These are phyloP conservation scores for Harpagifer antarcticus DNA, from an alignment of 2,797 vertebrate species.

Conservation along the genomic window DNA sequence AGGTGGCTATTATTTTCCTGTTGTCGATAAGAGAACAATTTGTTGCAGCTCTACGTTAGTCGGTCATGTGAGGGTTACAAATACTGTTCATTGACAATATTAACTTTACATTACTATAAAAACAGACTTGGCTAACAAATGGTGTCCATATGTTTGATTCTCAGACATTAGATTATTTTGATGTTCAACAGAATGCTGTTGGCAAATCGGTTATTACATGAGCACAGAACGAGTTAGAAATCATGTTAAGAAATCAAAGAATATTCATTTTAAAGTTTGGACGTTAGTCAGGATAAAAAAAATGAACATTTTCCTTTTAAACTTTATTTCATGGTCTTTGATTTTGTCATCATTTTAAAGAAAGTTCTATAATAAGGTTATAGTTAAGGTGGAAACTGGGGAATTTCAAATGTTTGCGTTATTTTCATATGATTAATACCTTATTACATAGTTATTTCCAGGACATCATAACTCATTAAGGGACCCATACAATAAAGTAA, in stretches of 20 bases:
- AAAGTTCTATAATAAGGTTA: not conserved
- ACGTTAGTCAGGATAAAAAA: not conserved
- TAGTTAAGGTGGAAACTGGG: not conserved
- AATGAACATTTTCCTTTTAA: not conserved
- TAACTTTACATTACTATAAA: not conserved
- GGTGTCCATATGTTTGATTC: not conserved
- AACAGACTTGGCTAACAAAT: not conserved
- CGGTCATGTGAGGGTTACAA: not conserved
- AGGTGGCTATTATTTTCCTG: too few species aligned
- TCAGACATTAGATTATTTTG: not conserved
- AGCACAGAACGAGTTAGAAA: too few species aligned
- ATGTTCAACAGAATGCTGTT: not conserved
- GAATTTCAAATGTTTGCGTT: rapidly evolving
- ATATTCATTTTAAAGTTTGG: not conserved
- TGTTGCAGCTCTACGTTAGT: too few species aligned
- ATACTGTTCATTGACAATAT: not conserved
- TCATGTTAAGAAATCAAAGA: not conserved
- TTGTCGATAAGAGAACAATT: too few species aligned
- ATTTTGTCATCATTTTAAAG: not conserved
- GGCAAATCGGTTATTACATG: too few species aligned
- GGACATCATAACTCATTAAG: not conserved
- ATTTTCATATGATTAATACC: not conserved
- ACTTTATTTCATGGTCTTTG: not conserved
- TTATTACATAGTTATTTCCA: not conserved
- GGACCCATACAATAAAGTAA: not conserved